Evolutionary conservation across 2,113 vertebrate species (phyloP).

Genomic region (Periophthalmus modestus): DNA sequence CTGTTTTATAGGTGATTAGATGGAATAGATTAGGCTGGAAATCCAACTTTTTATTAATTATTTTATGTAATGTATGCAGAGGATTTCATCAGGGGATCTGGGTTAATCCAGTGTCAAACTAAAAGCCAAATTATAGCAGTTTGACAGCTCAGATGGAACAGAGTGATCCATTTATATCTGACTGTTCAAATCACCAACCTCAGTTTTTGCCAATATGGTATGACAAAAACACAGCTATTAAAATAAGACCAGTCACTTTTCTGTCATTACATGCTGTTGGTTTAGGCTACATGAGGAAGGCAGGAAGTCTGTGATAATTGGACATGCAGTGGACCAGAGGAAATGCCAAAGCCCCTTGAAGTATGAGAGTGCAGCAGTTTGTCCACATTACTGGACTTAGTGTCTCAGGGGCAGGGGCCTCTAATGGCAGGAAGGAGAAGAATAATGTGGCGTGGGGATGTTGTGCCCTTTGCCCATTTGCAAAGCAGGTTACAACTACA

Average conservation of each 20-base stretch:
- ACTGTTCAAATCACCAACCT: neutral
- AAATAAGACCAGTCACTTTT: slow-evolving; percentile 43
- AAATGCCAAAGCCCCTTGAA: slow-evolving; percentile 74
- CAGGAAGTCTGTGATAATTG: slow-evolving; percentile 59
- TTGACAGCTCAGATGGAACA: neutral
- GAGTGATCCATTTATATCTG: neutral
- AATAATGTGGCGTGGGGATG: slow-evolving; percentile 63
- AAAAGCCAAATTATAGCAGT: neutral
- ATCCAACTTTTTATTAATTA: no score
- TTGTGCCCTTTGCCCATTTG: slow-evolving; percentile 37
- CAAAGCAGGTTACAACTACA: slow-evolving; percentile 28
- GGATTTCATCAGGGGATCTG: neutral
- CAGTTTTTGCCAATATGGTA: neutral
- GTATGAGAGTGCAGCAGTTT: slow-evolving; percentile 53
- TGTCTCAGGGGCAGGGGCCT: slow-evolving; percentile 35
- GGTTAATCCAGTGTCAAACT: neutral
- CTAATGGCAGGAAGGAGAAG: slow-evolving; percentile 73
- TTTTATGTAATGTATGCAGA: neutral
- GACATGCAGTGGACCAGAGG: slow-evolving; percentile 49
- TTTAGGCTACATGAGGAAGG: slow-evolving; percentile 49
- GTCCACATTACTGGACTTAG: slow-evolving; percentile 42
- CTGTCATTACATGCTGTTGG: slow-evolving; percentile 50
- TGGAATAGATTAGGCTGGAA: no score
- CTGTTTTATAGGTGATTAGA: no score
- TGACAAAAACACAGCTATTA: neutral